A percentile compares a stretch with the other conserved stretches of the same genome.
phyloP scores from a whole-genome alignment of 1,140 invertebrate species.

The Callitettix versicolor region DNA sequence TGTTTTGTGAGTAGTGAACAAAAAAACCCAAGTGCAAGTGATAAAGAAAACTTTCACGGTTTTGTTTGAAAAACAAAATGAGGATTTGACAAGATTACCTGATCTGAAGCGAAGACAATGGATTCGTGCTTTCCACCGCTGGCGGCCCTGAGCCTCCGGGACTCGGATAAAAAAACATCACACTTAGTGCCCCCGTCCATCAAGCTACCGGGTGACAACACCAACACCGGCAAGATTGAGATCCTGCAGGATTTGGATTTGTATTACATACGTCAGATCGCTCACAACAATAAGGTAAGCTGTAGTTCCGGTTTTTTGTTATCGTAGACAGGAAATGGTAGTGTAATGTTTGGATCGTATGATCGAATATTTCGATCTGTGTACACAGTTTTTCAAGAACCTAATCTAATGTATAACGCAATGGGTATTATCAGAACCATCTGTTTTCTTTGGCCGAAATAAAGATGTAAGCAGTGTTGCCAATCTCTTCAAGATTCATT shows the following conservation, averaged over 20 bases:
- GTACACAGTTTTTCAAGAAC: no score
- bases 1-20: no score
- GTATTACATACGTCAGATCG: conserved; percentile 46
- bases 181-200: background rate
- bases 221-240: conserved; percentile 34
- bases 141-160: conserved; percentile 34
- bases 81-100: background rate
- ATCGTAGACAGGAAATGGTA: no score
- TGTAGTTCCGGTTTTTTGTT: background rate
- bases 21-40: no score
- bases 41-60: no score
- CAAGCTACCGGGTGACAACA: conserved; percentile 4
- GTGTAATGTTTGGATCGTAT: no score
- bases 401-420: background rate
- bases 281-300: conserved; percentile 44
- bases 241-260: conserved; percentile 44
- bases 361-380: no score
- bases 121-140: conserved; percentile 40
- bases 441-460: no score
- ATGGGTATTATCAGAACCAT: no score
- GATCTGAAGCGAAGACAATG: conserved; percentile 27
- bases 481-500: no score
- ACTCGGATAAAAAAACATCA: conserved; percentile 20
- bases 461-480: no score
- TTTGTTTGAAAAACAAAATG: no score